Evolutionary conservation across 2,888 invertebrate species (phyloP).

Genomic region (Drosophila fulvimacula): DNA sequence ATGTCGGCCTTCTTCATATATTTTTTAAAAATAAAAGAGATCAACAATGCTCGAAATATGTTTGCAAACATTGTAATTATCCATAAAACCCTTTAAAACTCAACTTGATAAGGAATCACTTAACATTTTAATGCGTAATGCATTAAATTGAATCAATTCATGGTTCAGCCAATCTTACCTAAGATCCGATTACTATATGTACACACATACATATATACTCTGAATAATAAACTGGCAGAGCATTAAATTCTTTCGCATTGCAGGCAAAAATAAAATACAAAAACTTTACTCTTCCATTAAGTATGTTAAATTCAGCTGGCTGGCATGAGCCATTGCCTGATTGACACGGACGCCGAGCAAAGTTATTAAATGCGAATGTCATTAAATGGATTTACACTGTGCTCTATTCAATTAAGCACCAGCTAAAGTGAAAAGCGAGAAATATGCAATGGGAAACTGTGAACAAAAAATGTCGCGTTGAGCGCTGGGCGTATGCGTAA

Average conservation of each 20-base stretch:
- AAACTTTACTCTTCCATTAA: background rate
- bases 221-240: background rate
- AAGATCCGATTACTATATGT: constrained; percentile 4
- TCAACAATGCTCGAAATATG: constrained; percentile 10
- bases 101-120: background rate
- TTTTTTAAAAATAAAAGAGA: constrained; percentile 20
- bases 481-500: constrained; percentile 57
- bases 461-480: constrained; percentile 6
- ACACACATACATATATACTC: background rate
- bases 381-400: constrained; percentile 49
- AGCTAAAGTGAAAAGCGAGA: constrained; percentile 3
- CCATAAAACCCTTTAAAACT: constrained; percentile 14
- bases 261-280: too few species aligned
- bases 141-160: background rate
- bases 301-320: constrained; percentile 24
- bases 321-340: constrained; percentile 27
- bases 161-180: background rate
- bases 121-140: background rate
- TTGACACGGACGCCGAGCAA: constrained; percentile 28
- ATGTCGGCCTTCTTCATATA: constrained; percentile 2
- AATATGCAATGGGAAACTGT: background rate
- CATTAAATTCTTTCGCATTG: background rate
- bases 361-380: constrained; percentile 40
- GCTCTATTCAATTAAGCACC: constrained; percentile 47
- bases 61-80: constrained; percentile 49